phyloP scores from a whole-genome alignment of 2,888 invertebrate genomes.

The Eupithecia abbreviata region DNA sequence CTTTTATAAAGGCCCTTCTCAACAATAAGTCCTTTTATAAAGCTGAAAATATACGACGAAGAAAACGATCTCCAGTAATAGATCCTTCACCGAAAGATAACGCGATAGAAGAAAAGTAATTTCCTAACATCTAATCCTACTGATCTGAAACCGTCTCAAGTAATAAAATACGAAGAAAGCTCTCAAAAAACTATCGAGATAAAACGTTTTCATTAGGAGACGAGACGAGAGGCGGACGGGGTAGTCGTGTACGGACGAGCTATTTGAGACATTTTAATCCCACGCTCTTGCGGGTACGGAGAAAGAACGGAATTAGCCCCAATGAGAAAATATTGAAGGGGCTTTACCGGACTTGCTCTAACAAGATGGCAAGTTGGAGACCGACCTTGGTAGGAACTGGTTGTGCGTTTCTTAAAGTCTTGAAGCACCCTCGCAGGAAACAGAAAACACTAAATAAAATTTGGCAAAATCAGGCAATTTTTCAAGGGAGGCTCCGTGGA shows the following conservation, averaged over 20 bases:
- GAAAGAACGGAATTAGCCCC: constrained; percentile 22
- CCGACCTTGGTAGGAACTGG: not conserved
- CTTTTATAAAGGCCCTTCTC: not conserved
- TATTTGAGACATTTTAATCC: constrained; percentile 32
- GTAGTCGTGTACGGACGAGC: not conserved
- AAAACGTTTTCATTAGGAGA: constrained; percentile 43
- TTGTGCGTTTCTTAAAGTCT: no score
- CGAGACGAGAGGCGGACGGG: not conserved
- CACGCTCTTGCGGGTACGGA: constrained; percentile 21
- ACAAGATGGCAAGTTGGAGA: not conserved
- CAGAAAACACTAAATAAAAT: no score
- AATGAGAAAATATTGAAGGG: constrained; percentile 19
- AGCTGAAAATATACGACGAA: not conserved
- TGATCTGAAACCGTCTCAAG: constrained; percentile 13
- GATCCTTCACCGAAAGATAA: constrained; percentile 4
- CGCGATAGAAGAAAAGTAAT: constrained; percentile 23
- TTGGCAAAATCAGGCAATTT: no score
- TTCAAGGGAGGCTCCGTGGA: no score
- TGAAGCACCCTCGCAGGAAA: no score
- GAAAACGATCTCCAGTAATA: not conserved
- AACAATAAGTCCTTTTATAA: not conserved
- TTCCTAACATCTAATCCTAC: constrained; percentile 18
- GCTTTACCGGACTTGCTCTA: not conserved
- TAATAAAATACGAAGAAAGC: constrained; percentile 25
- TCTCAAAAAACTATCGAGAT: constrained; percentile 37